These are phyloP conservation scores for Drosophila parvula DNA, from an alignment of 1,140 invertebrate species.

Conservation along the genomic window DNA sequence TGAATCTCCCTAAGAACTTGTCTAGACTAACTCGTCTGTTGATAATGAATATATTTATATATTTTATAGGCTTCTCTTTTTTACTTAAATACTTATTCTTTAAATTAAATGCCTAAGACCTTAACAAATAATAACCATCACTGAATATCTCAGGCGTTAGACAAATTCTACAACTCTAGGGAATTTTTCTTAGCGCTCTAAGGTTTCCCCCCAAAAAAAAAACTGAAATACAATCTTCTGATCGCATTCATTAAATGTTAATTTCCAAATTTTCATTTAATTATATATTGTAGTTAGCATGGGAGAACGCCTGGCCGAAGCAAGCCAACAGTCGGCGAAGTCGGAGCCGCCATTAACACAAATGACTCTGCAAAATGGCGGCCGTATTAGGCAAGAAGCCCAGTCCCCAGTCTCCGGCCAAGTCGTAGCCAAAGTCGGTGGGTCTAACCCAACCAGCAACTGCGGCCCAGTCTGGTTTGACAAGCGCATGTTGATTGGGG, in stretches of 20 bases:
- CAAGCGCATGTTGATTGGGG: constrained; percentile 81
- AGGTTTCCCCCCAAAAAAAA: not conserved
- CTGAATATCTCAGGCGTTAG: no score
- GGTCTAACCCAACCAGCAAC: constrained; percentile 48
- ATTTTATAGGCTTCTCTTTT: no score
- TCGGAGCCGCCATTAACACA: constrained; percentile 75
- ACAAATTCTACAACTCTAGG: not conserved
- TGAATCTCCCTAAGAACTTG: no score
- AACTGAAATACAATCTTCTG: not conserved
- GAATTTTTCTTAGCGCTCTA: not conserved
- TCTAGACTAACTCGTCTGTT: no score
- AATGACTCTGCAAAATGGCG: constrained; percentile 83
- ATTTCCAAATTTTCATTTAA: constrained; percentile 51
- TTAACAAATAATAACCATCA: not conserved
- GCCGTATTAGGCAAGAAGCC: constrained; percentile 73
- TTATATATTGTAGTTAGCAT: constrained; percentile 27
- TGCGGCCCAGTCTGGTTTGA: constrained; percentile 57
- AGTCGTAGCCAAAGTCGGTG: constrained; percentile 31
- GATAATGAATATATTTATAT: no score
- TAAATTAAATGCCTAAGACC: not conserved
- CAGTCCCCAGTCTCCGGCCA: constrained; percentile 2
- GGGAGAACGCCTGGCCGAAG: constrained; percentile 14
- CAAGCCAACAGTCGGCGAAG: constrained; percentile 30
- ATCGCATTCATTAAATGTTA: constrained; percentile 38
- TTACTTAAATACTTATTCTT: not conserved